These are phyloP conservation scores for Gryllus bimaculatus DNA, from an alignment of 1,140 invertebrate species.

Conservation along the genomic window DNA sequence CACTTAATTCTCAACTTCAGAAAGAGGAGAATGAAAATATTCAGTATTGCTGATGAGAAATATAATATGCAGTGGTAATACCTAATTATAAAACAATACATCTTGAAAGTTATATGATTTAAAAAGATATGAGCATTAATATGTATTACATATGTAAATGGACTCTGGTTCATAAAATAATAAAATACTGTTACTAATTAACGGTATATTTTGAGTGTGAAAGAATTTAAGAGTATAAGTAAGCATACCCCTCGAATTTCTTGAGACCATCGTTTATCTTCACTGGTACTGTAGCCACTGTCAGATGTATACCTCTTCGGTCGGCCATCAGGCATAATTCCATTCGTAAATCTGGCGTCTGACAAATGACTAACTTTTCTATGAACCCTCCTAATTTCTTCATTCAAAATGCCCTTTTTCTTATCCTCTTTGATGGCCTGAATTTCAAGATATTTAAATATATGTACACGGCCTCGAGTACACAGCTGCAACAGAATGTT, in stretches of 20 bases:
- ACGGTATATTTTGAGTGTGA: neutral
- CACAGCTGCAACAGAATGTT: slow-evolving; percentile 55
- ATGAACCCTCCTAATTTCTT: slow-evolving; percentile 29
- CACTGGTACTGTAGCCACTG: slow-evolving; percentile 51
- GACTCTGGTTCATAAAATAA: neutral
- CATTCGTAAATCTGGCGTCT: slow-evolving; percentile 22
- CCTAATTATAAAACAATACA: no score
- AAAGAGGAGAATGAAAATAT: no score
- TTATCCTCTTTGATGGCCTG: slow-evolving; percentile 56
- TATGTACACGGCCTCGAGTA: slow-evolving; percentile 81
- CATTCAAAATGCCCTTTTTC: slow-evolving; percentile 31
- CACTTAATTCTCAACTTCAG: no score
- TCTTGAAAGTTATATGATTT: neutral
- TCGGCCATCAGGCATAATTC: slow-evolving; percentile 23
- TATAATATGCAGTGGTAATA: no score
- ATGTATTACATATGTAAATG: no score
- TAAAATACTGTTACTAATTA: slow-evolving; percentile 2
- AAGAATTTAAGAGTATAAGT: neutral
- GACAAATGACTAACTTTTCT: slow-evolving; percentile 24
- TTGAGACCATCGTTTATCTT: slow-evolving; percentile 79
- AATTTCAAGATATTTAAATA: slow-evolving; percentile 88
- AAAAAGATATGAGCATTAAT: neutral
- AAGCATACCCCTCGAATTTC: slow-evolving; percentile 48
- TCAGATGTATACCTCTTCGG: slow-evolving; percentile 69
- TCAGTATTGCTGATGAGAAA: no score